Conservation (phyloP, 2,888 invertebrate species). For the Aporophyla lueneburgensis region DNA sequence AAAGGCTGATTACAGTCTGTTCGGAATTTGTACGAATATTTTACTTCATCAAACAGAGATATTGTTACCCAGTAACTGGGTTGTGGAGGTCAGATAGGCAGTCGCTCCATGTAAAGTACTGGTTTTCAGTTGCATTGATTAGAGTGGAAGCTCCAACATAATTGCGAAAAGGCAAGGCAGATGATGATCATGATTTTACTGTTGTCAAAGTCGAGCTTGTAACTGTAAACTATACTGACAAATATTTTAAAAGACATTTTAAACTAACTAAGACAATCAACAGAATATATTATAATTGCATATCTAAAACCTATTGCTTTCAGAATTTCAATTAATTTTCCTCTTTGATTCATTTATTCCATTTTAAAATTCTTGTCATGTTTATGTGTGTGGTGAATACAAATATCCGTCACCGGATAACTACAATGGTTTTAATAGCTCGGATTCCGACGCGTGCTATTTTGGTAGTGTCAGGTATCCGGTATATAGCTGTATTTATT, state of each 20-base stretch:
- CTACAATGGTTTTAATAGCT: background rate
- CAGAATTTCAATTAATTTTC: background rate
- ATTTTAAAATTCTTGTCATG: background rate
- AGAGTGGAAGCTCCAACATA: no score
- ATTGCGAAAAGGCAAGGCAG: no score
- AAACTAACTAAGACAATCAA: background rate
- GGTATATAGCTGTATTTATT: background rate
- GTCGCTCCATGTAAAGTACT: no score
- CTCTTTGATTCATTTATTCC: background rate
- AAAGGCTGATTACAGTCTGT: background rate
- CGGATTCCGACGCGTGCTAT: background rate
- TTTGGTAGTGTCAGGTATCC: background rate
- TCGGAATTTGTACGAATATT: background rate
- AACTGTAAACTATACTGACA: background rate
- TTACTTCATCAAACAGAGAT: no score
- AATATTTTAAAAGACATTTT: background rate
- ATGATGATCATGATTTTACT: background rate
- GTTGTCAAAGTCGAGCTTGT: background rate
- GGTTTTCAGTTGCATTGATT: no score
- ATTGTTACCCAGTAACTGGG: no score
- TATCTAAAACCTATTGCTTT: background rate
- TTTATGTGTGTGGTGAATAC: slow-evolving; percentile 5
- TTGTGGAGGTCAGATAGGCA: no score
- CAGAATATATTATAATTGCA: background rate
- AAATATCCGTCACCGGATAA: background rate